Evolutionary conservation across 2,797 vertebrate species (phyloP), one percentile per base, ranked within the genome.

Genomic region (Taeniopygia guttata): DNA sequence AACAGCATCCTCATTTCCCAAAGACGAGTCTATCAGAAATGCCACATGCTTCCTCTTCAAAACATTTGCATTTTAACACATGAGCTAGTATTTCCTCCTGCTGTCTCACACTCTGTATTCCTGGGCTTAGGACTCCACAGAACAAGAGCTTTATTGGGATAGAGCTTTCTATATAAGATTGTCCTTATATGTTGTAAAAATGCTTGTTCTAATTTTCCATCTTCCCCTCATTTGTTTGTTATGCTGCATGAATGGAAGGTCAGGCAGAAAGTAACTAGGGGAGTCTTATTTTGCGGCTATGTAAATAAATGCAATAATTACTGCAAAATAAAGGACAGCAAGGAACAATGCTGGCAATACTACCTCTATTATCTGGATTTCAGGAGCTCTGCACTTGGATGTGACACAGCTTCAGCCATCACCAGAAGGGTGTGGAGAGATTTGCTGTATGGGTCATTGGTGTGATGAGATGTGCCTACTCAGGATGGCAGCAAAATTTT

Each of bases 11-110:
- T 83, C 42, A 54, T 74, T 81, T 36, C 38, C 14, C 11, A 2
- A 78, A 94, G 84, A 73, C 19, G 25, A 70, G 80, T 38, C 14
- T 56, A 48, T 64, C 77, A 63, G 54, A 40, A 51, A 70, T 58
- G 27, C 23, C 4, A 13, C 46, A 49, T 86, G 2, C 56, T 96
- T 96, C 93, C 88, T 92, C 84, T 93, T 74, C 79, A 72, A 94
- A 96, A 83, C 70, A 63, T 80, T 66, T 74, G 51, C 16, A 21
- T 85, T 86, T 95, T 66, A 81, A 74, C 77, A 48, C 26, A n/a
- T 54, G 54, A 85, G 45, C 90, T 83, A 80, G 40, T 77, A 49
- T 87, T 96, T 95, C 78, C 69, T 94, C 48, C 51, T 89, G 43
- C 40, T 89, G 40, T 46, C 43, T 75, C 54, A 38, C 29, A 15